A percentile compares a stretch with the other conserved stretches of the same genome.
Evolutionary conservation across 2,888 invertebrate species (phyloP).

Genomic region (Dione vanillae): DNA sequence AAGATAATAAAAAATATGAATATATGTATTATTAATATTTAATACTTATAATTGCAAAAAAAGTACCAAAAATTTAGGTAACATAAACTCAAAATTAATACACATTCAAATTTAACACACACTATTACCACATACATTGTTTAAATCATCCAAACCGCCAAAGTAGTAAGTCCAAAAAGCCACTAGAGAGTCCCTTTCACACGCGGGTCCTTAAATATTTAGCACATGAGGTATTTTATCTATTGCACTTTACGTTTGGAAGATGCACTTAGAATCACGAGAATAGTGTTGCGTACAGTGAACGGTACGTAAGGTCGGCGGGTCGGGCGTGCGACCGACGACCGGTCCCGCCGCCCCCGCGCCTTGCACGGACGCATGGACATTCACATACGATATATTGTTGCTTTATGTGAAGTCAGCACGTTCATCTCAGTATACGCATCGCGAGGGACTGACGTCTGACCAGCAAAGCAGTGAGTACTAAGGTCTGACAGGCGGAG

Average conservation of each 20-base stretch:
- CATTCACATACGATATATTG: slow-evolving; percentile 54
- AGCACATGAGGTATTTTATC: slow-evolving; percentile 48
- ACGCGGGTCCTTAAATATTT: slow-evolving; percentile 48
- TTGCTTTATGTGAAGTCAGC: slow-evolving; percentile 44
- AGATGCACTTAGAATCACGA: slow-evolving; percentile 71
- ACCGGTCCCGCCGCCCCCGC: slow-evolving; percentile 78
- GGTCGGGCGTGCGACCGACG: slow-evolving; percentile 72
- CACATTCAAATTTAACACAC: not conserved
- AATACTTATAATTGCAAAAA: too few species aligned
- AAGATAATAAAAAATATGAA: too few species aligned
- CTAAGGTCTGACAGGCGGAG: slow-evolving; percentile 43
- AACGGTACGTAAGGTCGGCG: slow-evolving; percentile 84
- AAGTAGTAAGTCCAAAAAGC: slow-evolving; percentile 33
- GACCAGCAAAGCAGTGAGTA: slow-evolving; percentile 12
- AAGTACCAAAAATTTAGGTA: too few species aligned
- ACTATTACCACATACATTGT: slow-evolving; percentile 48
- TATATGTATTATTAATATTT: too few species aligned
- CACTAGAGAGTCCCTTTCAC: slow-evolving; percentile 50
- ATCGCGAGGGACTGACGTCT: slow-evolving; percentile 50
- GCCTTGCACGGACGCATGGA: slow-evolving; percentile 58
- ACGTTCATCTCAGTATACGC: slow-evolving; percentile 52
- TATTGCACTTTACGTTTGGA: slow-evolving; percentile 54
- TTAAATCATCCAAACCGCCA: slow-evolving; percentile 45
- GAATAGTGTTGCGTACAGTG: slow-evolving; percentile 70
- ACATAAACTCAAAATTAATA: not conserved